Conservation (phyloP, 2,113 vertebrate species). For the Phyllostomus hastatus region DNA sequence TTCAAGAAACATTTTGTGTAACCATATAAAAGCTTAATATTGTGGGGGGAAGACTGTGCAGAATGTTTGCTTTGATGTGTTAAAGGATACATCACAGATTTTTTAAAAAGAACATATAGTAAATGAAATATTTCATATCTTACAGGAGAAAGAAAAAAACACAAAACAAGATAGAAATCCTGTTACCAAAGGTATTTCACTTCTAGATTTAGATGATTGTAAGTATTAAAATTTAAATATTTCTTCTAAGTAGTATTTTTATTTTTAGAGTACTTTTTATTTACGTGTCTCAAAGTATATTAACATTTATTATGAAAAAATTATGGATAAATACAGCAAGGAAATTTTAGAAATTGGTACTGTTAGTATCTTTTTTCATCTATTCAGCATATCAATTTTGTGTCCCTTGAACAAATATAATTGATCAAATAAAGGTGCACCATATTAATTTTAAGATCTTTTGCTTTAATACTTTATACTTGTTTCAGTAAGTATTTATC, state of each 20-base stretch:
- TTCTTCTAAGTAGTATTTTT: neutral
- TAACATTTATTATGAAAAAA: neutral
- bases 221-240: conserved; percentile 80
- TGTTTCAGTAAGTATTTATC: neutral
- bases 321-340: neutral
- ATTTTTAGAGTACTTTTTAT: neutral
- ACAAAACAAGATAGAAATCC: conserved; percentile 63
- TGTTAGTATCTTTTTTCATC: neutral
- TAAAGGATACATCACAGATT: neutral
- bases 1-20: conserved; percentile 15
- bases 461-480: neutral
- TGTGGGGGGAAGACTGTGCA: neutral
- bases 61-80: neutral
- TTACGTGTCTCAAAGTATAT: neutral
- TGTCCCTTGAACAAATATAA: neutral
- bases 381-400: neutral
- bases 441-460: neutral
- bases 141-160: conserved; percentile 84
- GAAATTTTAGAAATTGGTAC: neutral
- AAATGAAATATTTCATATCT: conserved; percentile 64
- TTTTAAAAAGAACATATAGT: neutral
- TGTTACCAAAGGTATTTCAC: conserved; percentile 84
- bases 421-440: neutral
- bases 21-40: neutral
- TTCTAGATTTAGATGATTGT: conserved; percentile 96